Percentiles rank a stretch among this genome's conserved stretches.
Evolutionary conservation across 2,113 vertebrate genomes (phyloP).

Genomic region (Scatophagus argus): DNA sequence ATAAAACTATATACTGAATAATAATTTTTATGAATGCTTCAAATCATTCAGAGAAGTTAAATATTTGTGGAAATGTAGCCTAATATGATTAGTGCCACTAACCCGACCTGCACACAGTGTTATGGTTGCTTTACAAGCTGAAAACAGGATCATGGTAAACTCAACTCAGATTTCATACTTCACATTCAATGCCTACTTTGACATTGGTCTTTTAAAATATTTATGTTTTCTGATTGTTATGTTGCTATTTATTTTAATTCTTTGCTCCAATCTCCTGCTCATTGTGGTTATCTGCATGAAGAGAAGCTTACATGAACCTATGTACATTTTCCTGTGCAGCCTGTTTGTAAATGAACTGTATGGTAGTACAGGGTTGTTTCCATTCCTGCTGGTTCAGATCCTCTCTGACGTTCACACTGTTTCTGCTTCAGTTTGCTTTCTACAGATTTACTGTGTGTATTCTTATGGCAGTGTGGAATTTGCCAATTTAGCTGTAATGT

Average conservation of each 20-base stretch:
- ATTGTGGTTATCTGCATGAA: conserved; percentile 63
- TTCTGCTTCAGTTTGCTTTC: conserved; percentile 50
- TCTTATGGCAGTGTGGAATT: conserved; percentile 60
- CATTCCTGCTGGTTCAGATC: conserved; percentile 40
- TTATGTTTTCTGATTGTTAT: not conserved
- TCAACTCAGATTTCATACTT: conserved; percentile 11
- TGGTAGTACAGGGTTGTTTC: conserved; percentile 46
- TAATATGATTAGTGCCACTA: too few species aligned
- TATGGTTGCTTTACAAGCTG: too few species aligned
- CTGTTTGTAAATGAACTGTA: conserved; percentile 54
- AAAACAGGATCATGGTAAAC: conserved; percentile 14
- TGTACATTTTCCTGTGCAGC: conserved; percentile 76
- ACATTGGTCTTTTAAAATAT: not conserved
- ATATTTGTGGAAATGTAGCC: too few species aligned
- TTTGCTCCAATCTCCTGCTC: conserved; percentile 23
- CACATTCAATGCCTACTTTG: not conserved
- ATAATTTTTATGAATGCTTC: too few species aligned
- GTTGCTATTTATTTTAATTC: not conserved
- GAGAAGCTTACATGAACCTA: conserved; percentile 76
- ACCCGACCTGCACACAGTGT: too few species aligned
- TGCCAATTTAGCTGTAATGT: conserved; percentile 59
- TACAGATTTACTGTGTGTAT: conserved; percentile 73
- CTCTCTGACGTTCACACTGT: conserved; percentile 38
- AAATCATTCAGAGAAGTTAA: too few species aligned
- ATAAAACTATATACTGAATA: too few species aligned